Conservation (phyloP, 1,140 invertebrate genomes). For the Drosophila willistoni region DNA sequence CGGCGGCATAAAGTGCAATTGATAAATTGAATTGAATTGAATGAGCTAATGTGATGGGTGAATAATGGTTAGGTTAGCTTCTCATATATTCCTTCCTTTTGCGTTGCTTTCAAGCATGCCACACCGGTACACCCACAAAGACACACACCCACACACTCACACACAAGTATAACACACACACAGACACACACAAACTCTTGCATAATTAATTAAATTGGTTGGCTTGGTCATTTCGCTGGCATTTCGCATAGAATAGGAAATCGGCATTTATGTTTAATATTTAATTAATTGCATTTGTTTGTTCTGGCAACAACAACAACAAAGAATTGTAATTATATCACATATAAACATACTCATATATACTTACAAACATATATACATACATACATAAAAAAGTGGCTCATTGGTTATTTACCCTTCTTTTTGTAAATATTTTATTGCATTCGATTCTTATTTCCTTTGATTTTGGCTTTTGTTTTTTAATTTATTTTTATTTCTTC, state of each 20-base stretch:
- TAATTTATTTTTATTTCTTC: constrained; percentile 41
- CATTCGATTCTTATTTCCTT: constrained; percentile 52
- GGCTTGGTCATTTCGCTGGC: constrained; percentile 58
- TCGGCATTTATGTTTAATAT: constrained; percentile 60
- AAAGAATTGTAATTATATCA: constrained; percentile 43
- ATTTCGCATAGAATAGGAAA: constrained; percentile 36
- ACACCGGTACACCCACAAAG: constrained; percentile 21
- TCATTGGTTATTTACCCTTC: constrained; percentile 51
- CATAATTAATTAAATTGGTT: constrained; percentile 73
- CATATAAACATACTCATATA: constrained; percentile 31
- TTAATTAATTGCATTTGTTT: constrained; percentile 65
- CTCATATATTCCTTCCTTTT: constrained; percentile 24
- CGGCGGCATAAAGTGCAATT: constrained; percentile 55
- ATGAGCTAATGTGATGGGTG: constrained; percentile 34
- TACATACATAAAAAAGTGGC: constrained; percentile 23
- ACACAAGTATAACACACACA: constrained; percentile 40
- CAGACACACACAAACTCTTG: constrained; percentile 34
- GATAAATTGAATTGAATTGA: constrained; percentile 18
- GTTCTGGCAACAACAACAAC: constrained; percentile 22
- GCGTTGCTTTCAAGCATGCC: constrained; percentile 51
- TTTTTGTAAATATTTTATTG: constrained; percentile 61
- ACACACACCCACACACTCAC: constrained; percentile 24
- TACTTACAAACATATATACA: constrained; percentile 26
- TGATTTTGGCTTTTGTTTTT: constrained; percentile 47
- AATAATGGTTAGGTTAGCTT: constrained; percentile 26